Conservation (phyloP, 2,888 invertebrate species). For the Lysandra bellargus region DNA sequence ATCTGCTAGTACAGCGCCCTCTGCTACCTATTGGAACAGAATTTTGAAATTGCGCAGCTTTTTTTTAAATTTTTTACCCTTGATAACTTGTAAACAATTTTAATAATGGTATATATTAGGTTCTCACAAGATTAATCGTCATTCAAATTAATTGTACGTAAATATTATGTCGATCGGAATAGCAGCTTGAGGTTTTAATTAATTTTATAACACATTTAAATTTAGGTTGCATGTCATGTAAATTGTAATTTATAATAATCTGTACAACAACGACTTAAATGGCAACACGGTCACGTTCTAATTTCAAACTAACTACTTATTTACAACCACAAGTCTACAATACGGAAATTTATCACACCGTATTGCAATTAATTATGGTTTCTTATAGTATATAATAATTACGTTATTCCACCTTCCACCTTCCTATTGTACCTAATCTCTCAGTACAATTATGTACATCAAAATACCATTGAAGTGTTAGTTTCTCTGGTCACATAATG, state of each 20-base stretch:
- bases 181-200: neutral
- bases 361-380: neutral
- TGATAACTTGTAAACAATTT: too few relatives aligned
- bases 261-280: constrained; percentile 20
- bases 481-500: too few relatives aligned
- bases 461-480: too few relatives aligned
- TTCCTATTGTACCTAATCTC: neutral
- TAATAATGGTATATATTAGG: too few relatives aligned
- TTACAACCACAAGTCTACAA: neutral
- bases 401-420: neutral
- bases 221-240: neutral
- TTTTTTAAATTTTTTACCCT: neutral
- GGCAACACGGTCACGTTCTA: constrained; percentile 21
- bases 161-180: too few relatives aligned
- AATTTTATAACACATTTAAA: constrained; percentile 4
- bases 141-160: too few relatives aligned
- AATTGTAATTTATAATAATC: neutral
- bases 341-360: constrained; percentile 15
- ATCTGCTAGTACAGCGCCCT: too few relatives aligned
- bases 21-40: neutral
- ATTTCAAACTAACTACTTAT: constrained; percentile 7
- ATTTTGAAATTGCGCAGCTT: neutral
- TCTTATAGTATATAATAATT: neutral
- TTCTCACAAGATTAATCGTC: too few relatives aligned
- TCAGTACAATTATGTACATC: too few relatives aligned